Conservation (phyloP, 2,113 vertebrate species). For the Thinocorus orbignyianus region DNA sequence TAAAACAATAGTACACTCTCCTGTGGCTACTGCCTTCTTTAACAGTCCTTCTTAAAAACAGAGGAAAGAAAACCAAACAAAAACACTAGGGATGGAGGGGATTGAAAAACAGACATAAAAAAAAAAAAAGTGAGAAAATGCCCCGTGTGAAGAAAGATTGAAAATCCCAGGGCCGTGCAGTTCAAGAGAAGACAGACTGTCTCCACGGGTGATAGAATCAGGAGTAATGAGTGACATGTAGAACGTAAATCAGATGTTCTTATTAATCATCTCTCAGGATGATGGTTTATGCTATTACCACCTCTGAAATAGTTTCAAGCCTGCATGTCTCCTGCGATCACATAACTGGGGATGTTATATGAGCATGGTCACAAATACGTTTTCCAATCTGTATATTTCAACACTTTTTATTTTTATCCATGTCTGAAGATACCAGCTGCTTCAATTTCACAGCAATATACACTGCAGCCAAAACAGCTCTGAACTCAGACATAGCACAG, state of each 20-base stretch:
- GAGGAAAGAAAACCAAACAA: not conserved
- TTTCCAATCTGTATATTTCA: not conserved
- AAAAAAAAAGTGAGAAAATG: not conserved
- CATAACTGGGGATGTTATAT: not conserved
- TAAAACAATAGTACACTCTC: not conserved
- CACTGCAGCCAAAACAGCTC: not conserved
- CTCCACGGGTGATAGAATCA: not conserved
- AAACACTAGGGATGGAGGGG: not conserved
- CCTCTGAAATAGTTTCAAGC: not conserved
- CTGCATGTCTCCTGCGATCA: not conserved
- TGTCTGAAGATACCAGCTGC: not conserved
- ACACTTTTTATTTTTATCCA: not conserved
- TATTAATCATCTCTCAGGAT: not conserved
- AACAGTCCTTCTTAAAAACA: not conserved
- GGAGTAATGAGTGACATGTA: not conserved
- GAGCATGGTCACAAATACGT: not conserved
- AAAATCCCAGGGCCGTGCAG: not conserved
- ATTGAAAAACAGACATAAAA: not conserved
- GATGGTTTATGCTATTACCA: not conserved
- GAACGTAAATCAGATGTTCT: not conserved
- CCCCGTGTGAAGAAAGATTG: not conserved
- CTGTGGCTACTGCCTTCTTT: not conserved
- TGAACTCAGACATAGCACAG: not conserved
- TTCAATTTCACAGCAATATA: not conserved
- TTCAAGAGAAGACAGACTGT: not conserved